A percentile compares a stretch with the other conserved stretches of the same genome.
phyloP scores from a whole-genome alignment of 1,140 invertebrate species.

The Halyomorpha halys region DNA sequence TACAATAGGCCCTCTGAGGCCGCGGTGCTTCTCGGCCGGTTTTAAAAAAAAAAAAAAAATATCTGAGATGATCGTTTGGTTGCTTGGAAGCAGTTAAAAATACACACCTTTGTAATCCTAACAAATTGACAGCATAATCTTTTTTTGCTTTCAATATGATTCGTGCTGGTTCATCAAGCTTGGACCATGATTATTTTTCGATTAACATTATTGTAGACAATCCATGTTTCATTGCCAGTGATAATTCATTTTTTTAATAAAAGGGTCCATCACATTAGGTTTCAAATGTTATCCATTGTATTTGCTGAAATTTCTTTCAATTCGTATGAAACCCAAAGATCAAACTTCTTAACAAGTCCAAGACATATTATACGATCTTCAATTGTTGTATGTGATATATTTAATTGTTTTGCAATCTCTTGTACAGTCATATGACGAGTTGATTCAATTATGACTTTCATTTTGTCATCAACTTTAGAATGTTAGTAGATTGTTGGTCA shows the following conservation, averaged over 20 bases:
- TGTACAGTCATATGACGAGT: slow-evolving; percentile 1
- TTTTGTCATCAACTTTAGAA: background rate
- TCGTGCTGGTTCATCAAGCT: background rate
- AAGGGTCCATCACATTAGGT: background rate
- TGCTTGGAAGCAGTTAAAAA: background rate
- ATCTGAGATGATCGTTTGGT: background rate
- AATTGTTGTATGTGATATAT: slow-evolving; percentile 10
- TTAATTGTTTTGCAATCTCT: slow-evolving; percentile 13
- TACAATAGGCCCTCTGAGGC: too few relatives aligned
- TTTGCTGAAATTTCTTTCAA: background rate
- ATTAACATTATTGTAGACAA: background rate
- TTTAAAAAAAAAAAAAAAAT: too few relatives aligned
- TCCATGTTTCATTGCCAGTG: background rate
- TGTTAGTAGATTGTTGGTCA: too few relatives aligned
- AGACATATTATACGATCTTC: slow-evolving; percentile 10
- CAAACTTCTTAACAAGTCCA: slow-evolving; percentile 15
- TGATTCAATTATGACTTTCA: too few relatives aligned
- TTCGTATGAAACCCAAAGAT: background rate
- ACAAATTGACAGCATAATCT: too few relatives aligned
- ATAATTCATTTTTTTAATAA: background rate
- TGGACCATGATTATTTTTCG: background rate
- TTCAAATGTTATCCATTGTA: background rate
- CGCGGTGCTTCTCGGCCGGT: too few relatives aligned
- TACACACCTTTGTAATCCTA: background rate
- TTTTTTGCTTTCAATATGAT: background rate